A percentile compares a stretch with the other conserved stretches of the same genome.
These are phyloP conservation scores for Hymenopus coronatus DNA, from an alignment of 2,888 invertebrate genomes.

Conservation along the genomic window DNA sequence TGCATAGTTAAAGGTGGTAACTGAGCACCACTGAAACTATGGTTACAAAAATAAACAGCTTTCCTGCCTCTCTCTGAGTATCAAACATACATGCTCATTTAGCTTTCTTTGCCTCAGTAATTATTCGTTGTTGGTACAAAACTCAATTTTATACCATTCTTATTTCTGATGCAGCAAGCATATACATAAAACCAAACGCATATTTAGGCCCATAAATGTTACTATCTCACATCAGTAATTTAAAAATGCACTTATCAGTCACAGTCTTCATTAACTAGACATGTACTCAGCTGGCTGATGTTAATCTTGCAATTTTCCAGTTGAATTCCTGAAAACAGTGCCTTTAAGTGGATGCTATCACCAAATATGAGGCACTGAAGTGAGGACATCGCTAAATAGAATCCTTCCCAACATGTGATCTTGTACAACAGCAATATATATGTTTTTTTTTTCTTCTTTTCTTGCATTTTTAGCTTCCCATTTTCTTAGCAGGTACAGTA, in stretches of 20 bases:
- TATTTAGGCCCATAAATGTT: neutral
- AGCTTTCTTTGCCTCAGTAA: neutral
- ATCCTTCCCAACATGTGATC: neutral
- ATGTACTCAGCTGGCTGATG: neutral
- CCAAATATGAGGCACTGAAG: neutral
- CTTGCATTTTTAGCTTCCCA: neutral
- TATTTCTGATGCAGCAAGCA: neutral
- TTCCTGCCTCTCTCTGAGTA: neutral
- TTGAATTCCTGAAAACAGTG: neutral
- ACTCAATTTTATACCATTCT: neutral
- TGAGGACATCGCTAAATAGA: neutral
- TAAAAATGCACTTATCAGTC: neutral
- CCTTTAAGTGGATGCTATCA: neutral
- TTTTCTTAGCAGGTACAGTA: neutral
- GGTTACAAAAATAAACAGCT: slow-evolving; percentile 5
- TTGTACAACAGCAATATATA: neutral
- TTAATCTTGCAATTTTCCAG: neutral
- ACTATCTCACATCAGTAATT: neutral
- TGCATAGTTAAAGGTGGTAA: neutral
- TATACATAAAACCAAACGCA: neutral
- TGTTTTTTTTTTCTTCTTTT: neutral
- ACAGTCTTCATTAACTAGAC: neutral
- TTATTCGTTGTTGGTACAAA: neutral
- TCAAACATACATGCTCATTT: neutral
- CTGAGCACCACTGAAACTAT: neutral